A percentile compares a stretch with the other conserved stretches of the same genome.
Evolutionary conservation across 2,797 vertebrate genomes (phyloP).

Genomic region (Tolypeutes matacus): DNA sequence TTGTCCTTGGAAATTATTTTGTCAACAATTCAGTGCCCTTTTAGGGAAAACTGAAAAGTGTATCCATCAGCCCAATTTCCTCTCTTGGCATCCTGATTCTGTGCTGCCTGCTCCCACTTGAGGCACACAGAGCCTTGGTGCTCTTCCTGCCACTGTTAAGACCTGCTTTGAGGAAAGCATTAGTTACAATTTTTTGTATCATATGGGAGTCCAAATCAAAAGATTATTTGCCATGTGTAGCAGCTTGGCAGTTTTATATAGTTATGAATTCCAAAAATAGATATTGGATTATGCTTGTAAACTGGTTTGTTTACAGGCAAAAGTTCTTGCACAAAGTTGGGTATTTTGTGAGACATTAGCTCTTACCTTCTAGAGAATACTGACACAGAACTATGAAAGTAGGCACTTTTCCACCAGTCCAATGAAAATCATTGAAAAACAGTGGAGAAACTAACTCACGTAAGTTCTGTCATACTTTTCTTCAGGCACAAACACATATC

Average conservation of each 20-base stretch:
- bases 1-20: slow-evolving; percentile 44
- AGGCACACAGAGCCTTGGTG: background rate
- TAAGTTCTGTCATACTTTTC: background rate
- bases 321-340: background rate
- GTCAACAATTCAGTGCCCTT: background rate
- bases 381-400: background rate
- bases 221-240: too few relatives aligned
- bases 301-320: too few relatives aligned
- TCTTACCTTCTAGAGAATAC: background rate
- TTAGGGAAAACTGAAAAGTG: background rate
- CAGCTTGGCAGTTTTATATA: too few relatives aligned
- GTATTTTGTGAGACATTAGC: background rate
- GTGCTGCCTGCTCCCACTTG: background rate
- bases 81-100: background rate
- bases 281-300: too few relatives aligned
- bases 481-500: background rate
- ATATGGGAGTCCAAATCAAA: background rate
- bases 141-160: background rate
- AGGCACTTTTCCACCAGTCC: background rate
- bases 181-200: slow-evolving; percentile 2
- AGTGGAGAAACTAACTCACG: background rate
- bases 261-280: too few relatives aligned
- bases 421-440: background rate
- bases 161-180: background rate
- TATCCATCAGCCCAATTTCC: background rate